Conservation (phyloP, 2,888 invertebrate species). For the Leptodirus hochenwartii region DNA sequence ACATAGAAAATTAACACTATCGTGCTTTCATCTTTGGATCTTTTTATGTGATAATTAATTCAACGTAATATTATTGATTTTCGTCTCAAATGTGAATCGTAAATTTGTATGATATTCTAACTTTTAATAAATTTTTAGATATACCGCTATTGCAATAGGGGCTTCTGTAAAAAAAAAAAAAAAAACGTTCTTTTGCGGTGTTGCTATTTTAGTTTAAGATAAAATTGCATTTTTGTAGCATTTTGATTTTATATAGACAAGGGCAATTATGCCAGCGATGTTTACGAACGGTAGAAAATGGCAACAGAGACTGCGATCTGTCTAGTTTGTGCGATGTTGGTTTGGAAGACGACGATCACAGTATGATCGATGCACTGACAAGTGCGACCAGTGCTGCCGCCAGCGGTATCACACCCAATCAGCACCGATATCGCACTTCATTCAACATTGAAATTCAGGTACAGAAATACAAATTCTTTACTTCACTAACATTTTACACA, state of each 20-base stretch:
- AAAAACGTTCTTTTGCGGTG: neutral
- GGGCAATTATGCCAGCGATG: slow-evolving; percentile 70
- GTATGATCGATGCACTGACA: slow-evolving; percentile 33
- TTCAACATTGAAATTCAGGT: slow-evolving; percentile 27
- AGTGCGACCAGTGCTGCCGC: too few relatives aligned
- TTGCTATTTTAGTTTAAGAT: too few relatives aligned
- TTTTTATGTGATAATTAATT: too few relatives aligned
- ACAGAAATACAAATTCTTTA: slow-evolving; percentile 13
- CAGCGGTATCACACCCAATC: too few relatives aligned
- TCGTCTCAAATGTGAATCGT: too few relatives aligned
- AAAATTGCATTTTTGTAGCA: slow-evolving; percentile 5
- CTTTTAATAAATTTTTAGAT: too few relatives aligned
- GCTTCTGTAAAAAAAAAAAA: too few relatives aligned
- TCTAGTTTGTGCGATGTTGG: slow-evolving; percentile 40
- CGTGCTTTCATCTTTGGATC: too few relatives aligned
- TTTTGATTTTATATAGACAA: slow-evolving; percentile 43
- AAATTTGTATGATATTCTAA: too few relatives aligned
- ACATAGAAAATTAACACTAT: too few relatives aligned
- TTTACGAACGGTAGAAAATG: slow-evolving; percentile 43
- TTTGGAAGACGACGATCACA: slow-evolving; percentile 54
- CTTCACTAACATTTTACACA: slow-evolving; percentile 5
- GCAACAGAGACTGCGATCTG: slow-evolving; percentile 35
- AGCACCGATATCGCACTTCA: slow-evolving; percentile 19
- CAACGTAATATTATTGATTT: too few relatives aligned
- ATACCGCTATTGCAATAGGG: too few relatives aligned